Conservation (phyloP, 2,888 invertebrate genomes). For the Zhengitettix transpicula region DNA sequence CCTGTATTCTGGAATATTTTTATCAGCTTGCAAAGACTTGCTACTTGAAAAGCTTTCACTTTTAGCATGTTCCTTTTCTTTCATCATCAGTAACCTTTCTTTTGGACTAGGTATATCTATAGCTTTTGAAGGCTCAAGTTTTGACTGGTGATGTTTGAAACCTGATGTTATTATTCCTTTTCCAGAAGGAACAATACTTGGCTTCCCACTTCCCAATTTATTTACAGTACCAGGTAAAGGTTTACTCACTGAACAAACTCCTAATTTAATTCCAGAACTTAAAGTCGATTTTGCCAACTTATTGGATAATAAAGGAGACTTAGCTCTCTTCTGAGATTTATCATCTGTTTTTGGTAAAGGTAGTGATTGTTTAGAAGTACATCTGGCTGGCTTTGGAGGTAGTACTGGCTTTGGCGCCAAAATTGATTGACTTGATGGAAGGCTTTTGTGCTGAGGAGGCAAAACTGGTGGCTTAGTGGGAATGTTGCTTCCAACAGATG, state of each 20-base stretch:
- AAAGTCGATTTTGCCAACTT: background rate
- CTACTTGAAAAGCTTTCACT: background rate
- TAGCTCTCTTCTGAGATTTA: background rate
- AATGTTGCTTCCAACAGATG: background rate
- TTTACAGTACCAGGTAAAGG: background rate
- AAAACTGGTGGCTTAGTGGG: background rate
- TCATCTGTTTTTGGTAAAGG: background rate
- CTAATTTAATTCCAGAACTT: background rate
- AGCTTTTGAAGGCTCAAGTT: background rate
- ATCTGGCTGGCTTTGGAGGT: slow-evolving; percentile 20
- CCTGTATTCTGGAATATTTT: background rate
- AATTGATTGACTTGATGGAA: background rate
- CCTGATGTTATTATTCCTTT: background rate
- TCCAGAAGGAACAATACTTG: no score
- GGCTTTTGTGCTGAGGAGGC: background rate
- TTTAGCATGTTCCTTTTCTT: background rate
- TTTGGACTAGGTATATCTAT: background rate
- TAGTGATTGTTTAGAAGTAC: background rate
- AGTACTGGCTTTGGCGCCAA: slow-evolving; percentile 21
- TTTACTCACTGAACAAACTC: background rate
- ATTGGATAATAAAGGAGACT: background rate
- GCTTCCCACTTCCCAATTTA: background rate
- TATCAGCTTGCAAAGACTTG: background rate
- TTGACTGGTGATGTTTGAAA: background rate
- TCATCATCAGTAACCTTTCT: background rate